Conservation (phyloP, 2,113 vertebrate species). For the Laterallus jamaicensis region DNA sequence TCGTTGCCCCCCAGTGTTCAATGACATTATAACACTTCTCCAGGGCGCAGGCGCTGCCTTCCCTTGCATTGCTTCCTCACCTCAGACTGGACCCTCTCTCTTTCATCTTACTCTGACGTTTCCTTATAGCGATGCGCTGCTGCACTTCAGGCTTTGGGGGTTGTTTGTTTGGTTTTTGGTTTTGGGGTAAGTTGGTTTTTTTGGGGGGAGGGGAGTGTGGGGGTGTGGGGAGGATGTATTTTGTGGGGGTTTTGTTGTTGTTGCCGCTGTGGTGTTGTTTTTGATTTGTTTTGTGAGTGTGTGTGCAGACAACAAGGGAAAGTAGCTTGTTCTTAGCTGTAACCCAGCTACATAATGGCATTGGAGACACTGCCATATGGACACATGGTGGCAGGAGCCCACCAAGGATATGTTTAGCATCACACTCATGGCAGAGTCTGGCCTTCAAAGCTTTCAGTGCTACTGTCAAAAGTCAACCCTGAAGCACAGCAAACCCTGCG, state of each 20-base stretch:
- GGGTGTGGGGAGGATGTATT: too few relatives aligned
- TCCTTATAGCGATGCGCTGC: accelerated
- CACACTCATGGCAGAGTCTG: neutral
- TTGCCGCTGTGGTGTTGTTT: too few relatives aligned
- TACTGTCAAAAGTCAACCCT: neutral
- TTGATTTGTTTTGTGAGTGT: too few relatives aligned
- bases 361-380: accelerated
- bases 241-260: too few relatives aligned
- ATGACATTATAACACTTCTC: neutral
- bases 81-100: too few relatives aligned
- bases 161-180: too few relatives aligned
- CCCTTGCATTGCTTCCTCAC: accelerated
- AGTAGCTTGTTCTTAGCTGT: neutral
- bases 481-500: accelerated
- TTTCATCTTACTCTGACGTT: neutral
- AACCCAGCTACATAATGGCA: neutral
- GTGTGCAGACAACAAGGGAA: accelerated
- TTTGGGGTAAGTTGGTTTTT: too few relatives aligned
- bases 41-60: neutral
- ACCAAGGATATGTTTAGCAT: accelerated
- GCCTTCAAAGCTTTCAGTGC: neutral
- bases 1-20: neutral
- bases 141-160: neutral
- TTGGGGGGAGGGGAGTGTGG: too few relatives aligned
- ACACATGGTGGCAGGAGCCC: accelerated